phyloP scores from a whole-genome alignment of 1,140 invertebrate species.

The Conus betulinus region DNA sequence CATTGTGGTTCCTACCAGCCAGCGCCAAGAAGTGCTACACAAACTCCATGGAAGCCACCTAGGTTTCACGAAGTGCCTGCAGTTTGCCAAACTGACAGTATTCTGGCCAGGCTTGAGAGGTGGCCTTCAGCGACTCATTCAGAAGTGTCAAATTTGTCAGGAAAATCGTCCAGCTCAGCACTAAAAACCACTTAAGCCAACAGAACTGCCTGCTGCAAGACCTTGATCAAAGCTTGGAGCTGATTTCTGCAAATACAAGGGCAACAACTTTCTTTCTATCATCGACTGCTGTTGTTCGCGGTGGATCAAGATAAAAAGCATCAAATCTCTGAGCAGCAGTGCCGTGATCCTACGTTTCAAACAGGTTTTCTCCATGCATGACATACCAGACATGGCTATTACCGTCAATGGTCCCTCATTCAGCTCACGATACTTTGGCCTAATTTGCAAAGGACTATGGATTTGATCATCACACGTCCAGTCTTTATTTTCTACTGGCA shows the following conservation, averaged over 20 bases:
- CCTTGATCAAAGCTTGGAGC: background rate
- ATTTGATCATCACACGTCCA: conserved; percentile 57
- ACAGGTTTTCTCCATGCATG: background rate
- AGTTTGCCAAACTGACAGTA: background rate
- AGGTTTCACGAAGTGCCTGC: background rate
- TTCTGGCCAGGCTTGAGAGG: background rate
- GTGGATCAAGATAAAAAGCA: conserved; percentile 32
- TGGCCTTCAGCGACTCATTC: background rate
- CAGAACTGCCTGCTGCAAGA: too few relatives aligned
- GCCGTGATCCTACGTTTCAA: background rate
- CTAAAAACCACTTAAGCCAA: background rate
- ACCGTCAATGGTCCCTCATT: conserved; percentile 76
- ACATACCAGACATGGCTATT: conserved; percentile 64
- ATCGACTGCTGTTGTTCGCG: too few relatives aligned
- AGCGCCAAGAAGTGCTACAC: background rate
- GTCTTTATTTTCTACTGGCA: background rate
- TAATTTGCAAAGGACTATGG: conserved; percentile 73
- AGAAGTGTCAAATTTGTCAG: background rate
- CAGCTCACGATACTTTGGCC: conserved; percentile 69
- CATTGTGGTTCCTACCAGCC: background rate
- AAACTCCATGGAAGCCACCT: background rate
- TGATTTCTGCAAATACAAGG: background rate
- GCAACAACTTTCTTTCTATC: background rate
- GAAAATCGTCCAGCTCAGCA: background rate
- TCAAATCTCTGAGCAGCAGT: background rate